Evolutionary conservation across 2,797 vertebrate species (phyloP).

Genomic region (Muscicapa comitata): DNA sequence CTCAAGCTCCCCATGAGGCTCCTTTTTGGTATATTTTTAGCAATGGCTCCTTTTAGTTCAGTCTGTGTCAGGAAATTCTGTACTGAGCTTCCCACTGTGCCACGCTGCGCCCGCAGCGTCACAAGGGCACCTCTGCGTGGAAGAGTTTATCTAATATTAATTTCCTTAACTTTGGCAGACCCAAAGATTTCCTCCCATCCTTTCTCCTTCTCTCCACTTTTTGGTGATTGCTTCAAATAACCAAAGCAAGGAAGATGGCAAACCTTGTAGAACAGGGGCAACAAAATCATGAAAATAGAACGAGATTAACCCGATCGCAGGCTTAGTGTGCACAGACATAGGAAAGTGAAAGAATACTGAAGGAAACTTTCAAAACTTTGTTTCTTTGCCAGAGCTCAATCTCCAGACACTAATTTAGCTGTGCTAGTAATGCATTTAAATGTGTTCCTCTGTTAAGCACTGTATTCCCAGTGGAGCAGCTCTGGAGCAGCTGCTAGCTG

Average conservation of each 20-base stretch:
- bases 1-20: not conserved
- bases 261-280: not conserved
- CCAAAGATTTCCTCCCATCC: not conserved
- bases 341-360: not conserved
- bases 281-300: not conserved
- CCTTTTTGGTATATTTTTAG: not conserved
- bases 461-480: not conserved
- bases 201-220: not conserved
- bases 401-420: not conserved
- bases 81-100: not conserved
- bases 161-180: not conserved
- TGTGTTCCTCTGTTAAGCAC: not conserved
- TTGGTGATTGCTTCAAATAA: not conserved
- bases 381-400: not conserved
- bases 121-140: accelerated
- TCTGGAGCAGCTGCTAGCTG: slow-evolving; percentile 1
- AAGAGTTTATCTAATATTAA: not conserved
- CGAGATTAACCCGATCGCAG: not conserved
- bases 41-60: not conserved
- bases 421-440: not conserved
- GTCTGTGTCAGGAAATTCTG: not conserved
- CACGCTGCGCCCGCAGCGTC: accelerated
- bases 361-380: not conserved
- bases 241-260: not conserved
- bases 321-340: not conserved